Conservation (phyloP, 2,113 vertebrate species). For the Antennarius striatus region DNA sequence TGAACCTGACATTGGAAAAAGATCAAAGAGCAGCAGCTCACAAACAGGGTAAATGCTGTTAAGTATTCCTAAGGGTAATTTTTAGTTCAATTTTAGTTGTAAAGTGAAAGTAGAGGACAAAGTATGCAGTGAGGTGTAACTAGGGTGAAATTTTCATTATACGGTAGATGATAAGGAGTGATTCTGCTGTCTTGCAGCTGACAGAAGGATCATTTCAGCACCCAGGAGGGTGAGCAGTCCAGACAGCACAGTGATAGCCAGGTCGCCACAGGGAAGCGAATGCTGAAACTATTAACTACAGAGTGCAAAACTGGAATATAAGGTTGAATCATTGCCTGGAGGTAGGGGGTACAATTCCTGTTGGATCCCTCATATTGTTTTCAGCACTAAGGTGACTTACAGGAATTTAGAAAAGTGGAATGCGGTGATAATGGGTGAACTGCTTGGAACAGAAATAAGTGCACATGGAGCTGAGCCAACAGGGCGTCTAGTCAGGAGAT, state of each 20-base stretch:
- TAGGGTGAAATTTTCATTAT: conserved; percentile 56
- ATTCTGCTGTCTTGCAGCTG: conserved; percentile 56
- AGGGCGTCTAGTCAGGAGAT: conserved; percentile 45
- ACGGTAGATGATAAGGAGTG: conserved; percentile 60
- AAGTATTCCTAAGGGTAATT: neutral
- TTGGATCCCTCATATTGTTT: conserved; percentile 54
- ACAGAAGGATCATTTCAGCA: conserved; percentile 59
- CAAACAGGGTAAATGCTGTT: neutral
- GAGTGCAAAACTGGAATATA: conserved; percentile 61
- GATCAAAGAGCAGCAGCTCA: neutral
- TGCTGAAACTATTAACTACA: conserved; percentile 68
- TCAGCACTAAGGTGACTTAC: conserved; percentile 54
- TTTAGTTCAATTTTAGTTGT: conserved; percentile 16
- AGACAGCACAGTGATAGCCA: conserved; percentile 49
- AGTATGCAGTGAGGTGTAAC: conserved; percentile 40
- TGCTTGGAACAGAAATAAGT: conserved; percentile 15
- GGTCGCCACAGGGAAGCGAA: conserved; percentile 62
- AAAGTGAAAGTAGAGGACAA: conserved; percentile 10
- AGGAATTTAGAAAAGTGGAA: conserved; percentile 45
- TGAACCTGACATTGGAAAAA: neutral
- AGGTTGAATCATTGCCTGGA: conserved; percentile 55
- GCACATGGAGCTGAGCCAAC: conserved; percentile 26
- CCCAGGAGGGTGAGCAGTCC: conserved; percentile 49
- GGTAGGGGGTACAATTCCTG: conserved; percentile 51
- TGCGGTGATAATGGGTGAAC: conserved; percentile 34